Evolutionary conservation across 2,888 invertebrate species (phyloP).

Genomic region (Euspilapteryx auroguttella): DNA sequence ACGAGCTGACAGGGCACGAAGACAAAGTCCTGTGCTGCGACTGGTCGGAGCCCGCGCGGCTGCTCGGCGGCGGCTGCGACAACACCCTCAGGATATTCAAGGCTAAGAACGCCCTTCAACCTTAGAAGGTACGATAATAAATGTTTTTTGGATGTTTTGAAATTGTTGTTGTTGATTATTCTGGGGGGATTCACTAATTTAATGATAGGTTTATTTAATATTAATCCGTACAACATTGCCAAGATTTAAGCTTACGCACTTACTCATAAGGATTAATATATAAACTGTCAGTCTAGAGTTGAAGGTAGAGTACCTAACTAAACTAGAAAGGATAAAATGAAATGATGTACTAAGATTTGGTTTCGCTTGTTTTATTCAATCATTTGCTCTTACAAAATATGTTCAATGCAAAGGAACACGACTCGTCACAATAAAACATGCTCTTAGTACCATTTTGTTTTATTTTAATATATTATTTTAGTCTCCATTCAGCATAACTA

Average conservation of each 20-base stretch:
- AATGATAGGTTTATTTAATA: too few species aligned
- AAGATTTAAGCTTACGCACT: too few species aligned
- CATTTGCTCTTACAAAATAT: conserved; percentile 63
- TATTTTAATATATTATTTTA: conserved; percentile 56
- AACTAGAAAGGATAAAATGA: too few species aligned
- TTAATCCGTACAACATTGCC: too few species aligned
- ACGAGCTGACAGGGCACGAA: conserved; percentile 90
- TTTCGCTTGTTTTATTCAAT: conserved; percentile 63
- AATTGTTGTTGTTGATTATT: too few species aligned
- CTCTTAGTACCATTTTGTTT: conserved; percentile 62
- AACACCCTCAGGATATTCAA: conserved; percentile 90
- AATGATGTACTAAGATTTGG: conserved; percentile 40
- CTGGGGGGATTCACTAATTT: too few species aligned
- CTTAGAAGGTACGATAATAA: too few species aligned
- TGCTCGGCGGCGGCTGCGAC: conserved; percentile 92
- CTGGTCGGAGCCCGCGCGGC: conserved; percentile 85
- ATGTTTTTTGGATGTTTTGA: too few species aligned
- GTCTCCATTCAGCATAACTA: conserved; percentile 60
- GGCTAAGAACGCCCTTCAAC: conserved; percentile 61
- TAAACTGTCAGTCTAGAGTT: too few species aligned
- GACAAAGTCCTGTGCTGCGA: conserved; percentile 92
- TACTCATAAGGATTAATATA: too few species aligned
- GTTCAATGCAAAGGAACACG: conserved; percentile 64
- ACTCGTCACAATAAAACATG: conserved; percentile 61
- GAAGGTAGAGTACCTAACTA: too few species aligned